Evolutionary conservation across 2,113 vertebrate genomes (phyloP), one percentile per base, ranked within the genome.

Genomic region (Carassius gibelio): DNA sequence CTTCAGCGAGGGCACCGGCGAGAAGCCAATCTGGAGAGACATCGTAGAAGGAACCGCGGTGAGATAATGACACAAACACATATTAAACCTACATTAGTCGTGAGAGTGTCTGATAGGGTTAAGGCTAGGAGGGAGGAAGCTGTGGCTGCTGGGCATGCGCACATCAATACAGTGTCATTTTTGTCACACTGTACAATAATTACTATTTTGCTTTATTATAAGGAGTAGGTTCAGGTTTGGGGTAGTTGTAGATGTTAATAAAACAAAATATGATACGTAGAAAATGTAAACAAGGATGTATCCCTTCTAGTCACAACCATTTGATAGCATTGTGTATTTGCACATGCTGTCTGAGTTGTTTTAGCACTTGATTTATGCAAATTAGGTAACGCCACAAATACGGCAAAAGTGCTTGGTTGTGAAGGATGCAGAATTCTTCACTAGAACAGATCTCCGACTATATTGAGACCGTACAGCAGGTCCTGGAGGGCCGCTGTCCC

Each of bases 1-100:
- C 92, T 96, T 96, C 92, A 96, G 96, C 0, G 97, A 98, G 93
- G 95, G 95, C 90, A 95, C 95, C 64, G 96, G 94, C 0, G 97
- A 97, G 84, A 95, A 96, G 17, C 96, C 97, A 0, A 94, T 98
- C 23, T 98, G 97, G 97, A 95, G 96, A 92, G 96, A 98, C 94
- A 97, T 98, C 64, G 90, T 97, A 88, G 96, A 98, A 90, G 96
- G 95, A 1, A 96, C 95, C 7, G 96, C 96, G 92, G 97, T 98
- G 91, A 96, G 96, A 90, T 74, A 8, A 3, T 52, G 36, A 57
- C 38, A n/a, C 23, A 75, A 45, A 68, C 19, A 36, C 30, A 55
- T 3, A 64, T 80, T 69, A 10, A 55, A 55, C 7, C 1, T 57
- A 57, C 48, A 55, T 69, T 14, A 34, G 9, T 71, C 6, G 9